Conservation (phyloP, 2,888 invertebrate species). For the Drosophila kambysellisi region DNA sequence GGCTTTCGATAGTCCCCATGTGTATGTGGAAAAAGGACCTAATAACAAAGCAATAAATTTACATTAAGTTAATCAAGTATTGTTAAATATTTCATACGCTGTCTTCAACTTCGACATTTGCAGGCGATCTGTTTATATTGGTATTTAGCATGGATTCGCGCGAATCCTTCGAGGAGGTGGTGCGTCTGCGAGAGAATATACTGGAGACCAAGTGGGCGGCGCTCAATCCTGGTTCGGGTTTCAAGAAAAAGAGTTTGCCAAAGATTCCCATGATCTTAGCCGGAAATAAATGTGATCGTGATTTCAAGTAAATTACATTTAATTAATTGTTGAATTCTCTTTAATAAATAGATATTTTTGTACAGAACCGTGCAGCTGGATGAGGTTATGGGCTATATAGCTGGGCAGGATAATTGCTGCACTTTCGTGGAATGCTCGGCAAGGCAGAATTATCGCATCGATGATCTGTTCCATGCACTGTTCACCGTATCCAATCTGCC, state of each 20-base stretch:
- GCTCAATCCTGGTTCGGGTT: conserved; percentile 87
- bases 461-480: conserved; percentile 93
- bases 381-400: conserved; percentile 92
- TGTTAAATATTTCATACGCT: conserved; percentile 58
- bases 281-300: conserved; percentile 94
- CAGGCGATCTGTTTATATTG: conserved; percentile 92
- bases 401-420: conserved; percentile 91
- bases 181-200: conserved; percentile 92
- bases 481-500: conserved; percentile 93
- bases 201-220: conserved; percentile 93
- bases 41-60: conserved; percentile 75
- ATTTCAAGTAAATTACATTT: conserved; percentile 87
- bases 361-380: conserved; percentile 91
- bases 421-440: conserved; percentile 94
- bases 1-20: conserved; percentile 22
- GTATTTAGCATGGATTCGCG: conserved; percentile 94
- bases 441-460: conserved; percentile 92
- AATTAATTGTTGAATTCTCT: background rate
- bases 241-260: conserved; percentile 88
- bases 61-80: conserved; percentile 66
- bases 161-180: conserved; percentile 93
- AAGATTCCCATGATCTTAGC: conserved; percentile 94
- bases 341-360: background rate
- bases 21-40: conserved; percentile 31
- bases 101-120: conserved; percentile 18